These are phyloP conservation scores for Nysson spinosus DNA, from an alignment of 2,888 invertebrate genomes.

Conservation along the genomic window DNA sequence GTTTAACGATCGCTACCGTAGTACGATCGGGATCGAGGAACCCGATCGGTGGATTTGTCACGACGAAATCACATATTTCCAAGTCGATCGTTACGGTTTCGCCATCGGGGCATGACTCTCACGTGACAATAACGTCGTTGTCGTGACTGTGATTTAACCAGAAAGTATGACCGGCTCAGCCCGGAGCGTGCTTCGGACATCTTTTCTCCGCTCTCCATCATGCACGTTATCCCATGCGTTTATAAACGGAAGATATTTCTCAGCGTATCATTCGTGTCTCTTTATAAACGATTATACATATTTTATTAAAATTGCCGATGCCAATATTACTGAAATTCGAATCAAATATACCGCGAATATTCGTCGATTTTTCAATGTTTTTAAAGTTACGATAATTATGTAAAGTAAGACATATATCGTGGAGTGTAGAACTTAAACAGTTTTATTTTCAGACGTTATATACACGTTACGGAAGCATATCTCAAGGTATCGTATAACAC, in stretches of 20 bases:
- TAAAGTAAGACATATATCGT: no score
- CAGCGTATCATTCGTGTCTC: no score
- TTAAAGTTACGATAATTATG: no score
- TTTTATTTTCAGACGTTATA: no score
- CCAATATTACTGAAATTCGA: no score
- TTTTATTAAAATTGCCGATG: no score
- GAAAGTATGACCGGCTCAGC: slow-evolving; percentile 11
- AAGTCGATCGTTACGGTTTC: slow-evolving; percentile 30
- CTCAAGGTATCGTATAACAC: no score
- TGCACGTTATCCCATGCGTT: not conserved
- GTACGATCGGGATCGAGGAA: not conserved
- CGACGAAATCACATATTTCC: slow-evolving; percentile 28
- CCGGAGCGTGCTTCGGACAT: slow-evolving; percentile 19
- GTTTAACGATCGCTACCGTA: not conserved
- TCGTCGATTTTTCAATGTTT: no score
- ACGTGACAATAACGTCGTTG: slow-evolving; percentile 41
- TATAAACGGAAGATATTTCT: not conserved
- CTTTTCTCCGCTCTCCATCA: slow-evolving; percentile 10
- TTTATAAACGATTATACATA: no score
- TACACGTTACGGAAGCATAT: no score
- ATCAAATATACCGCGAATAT: no score
- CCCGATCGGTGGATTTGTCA: slow-evolving; percentile 15
- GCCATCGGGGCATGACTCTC: slow-evolving; percentile 40
- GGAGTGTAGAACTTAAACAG: no score
- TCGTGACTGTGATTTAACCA: slow-evolving; percentile 33